Conservation (phyloP, 2,888 invertebrate genomes). For the Odontocolon sp. region DNA sequence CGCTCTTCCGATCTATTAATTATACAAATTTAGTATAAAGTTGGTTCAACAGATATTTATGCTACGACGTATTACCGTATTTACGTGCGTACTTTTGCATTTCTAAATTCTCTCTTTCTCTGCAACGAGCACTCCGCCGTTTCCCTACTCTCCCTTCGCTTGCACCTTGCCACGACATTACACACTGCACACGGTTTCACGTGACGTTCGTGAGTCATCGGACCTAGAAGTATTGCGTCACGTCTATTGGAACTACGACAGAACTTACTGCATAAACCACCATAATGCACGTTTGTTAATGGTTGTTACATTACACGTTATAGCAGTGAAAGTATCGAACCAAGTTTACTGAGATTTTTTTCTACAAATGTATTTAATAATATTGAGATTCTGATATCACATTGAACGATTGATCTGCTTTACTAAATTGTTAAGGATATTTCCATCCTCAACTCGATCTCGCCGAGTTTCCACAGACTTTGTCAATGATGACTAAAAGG, state of each 20-base stretch:
- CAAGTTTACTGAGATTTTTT: not conserved
- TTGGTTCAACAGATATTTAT: not conserved
- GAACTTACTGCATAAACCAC: slow-evolving; percentile 32
- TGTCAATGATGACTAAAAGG: too few relatives aligned
- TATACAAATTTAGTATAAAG: not conserved
- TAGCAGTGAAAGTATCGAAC: not conserved
- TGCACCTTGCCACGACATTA: slow-evolving; percentile 34
- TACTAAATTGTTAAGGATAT: too few relatives aligned
- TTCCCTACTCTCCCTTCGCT: slow-evolving; percentile 27
- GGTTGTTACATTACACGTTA: not conserved
- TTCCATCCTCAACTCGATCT: too few relatives aligned
- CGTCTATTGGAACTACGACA: slow-evolving; percentile 31
- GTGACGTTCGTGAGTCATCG: slow-evolving; percentile 60
- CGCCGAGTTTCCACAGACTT: not conserved
- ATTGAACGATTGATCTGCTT: too few relatives aligned
- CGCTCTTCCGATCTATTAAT: too few relatives aligned
- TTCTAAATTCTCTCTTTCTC: slow-evolving; percentile 31
- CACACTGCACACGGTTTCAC: slow-evolving; percentile 45
- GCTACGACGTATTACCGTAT: not conserved
- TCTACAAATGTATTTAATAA: not conserved
- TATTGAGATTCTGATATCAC: too few relatives aligned
- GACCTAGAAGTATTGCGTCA: slow-evolving; percentile 53
- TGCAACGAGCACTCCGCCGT: slow-evolving; percentile 16
- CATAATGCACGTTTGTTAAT: slow-evolving; percentile 14
- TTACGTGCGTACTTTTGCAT: not conserved